These are phyloP conservation scores for Choloepus hoffmanni DNA, from an alignment of 2,113 vertebrate genomes.

Conservation along the genomic window DNA sequence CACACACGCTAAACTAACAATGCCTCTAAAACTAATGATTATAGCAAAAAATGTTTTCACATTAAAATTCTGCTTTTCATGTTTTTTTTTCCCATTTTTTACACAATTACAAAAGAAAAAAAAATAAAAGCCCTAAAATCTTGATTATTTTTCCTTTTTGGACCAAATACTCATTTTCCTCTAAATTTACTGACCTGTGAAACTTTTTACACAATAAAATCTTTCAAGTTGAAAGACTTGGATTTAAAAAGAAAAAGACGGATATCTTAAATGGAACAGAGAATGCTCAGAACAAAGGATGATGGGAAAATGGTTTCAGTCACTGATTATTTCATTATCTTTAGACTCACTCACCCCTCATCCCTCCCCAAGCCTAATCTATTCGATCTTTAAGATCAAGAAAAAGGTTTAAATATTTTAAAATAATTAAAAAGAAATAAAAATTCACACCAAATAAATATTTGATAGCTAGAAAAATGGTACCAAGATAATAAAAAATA, in stretches of 20 bases:
- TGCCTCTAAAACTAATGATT: conserved; percentile 92
- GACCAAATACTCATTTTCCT: conserved; percentile 92
- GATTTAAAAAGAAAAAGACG: conserved; percentile 85
- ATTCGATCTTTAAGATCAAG: conserved; percentile 91
- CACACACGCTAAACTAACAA: conserved; percentile 92
- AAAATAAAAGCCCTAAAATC: conserved; percentile 91
- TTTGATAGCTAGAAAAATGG: neutral
- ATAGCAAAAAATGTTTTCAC: conserved; percentile 93
- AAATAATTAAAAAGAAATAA: conserved; percentile 91
- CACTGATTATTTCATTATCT: conserved; percentile 87
- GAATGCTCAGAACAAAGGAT: conserved; percentile 86
- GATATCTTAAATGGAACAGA: conserved; percentile 85
- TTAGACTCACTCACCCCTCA: conserved; percentile 84
- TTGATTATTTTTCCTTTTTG: conserved; percentile 89
- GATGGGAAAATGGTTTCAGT: conserved; percentile 86
- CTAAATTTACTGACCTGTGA: conserved; percentile 89
- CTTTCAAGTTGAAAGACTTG: conserved; percentile 88
- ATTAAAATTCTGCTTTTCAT: conserved; percentile 93
- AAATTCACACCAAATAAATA: conserved; percentile 88
- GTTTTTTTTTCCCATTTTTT: conserved; percentile 88
- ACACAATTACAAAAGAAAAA: conserved; percentile 94
- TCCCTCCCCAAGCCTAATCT: conserved; percentile 83
- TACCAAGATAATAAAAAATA: neutral
- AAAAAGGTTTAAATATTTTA: conserved; percentile 90
- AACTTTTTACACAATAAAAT: conserved; percentile 90